These are phyloP conservation scores for Archocentrus centrarchus DNA, from an alignment of 2,113 vertebrate species.

Conservation along the genomic window DNA sequence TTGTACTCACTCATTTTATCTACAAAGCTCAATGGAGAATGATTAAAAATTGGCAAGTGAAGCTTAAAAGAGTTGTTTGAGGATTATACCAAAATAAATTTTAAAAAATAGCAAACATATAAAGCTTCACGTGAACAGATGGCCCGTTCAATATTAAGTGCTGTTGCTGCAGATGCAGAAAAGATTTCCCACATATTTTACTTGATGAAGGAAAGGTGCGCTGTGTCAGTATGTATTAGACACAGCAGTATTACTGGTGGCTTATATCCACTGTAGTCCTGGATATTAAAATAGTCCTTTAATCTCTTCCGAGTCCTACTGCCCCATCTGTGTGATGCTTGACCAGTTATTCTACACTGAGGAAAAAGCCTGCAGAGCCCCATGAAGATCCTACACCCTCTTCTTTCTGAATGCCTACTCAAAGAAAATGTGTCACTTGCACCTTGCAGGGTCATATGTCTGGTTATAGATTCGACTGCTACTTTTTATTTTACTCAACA, in stretches of 20 bases:
- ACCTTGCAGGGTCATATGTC: not conserved
- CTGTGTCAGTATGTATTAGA: not conserved
- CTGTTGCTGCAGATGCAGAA: not conserved
- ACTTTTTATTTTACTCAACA: rapidly evolving
- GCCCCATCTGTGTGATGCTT: not conserved
- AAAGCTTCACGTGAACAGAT: conserved; percentile 26
- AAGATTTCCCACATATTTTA: not conserved
- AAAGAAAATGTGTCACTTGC: not conserved
- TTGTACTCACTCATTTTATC: not conserved
- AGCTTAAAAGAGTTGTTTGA: not conserved
- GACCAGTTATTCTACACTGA: not conserved
- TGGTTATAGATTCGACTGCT: not conserved
- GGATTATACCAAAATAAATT: not conserved
- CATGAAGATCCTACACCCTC: not conserved
- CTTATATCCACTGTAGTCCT: conserved; percentile 8
- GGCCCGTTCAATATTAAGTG: not conserved
- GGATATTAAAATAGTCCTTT: not conserved
- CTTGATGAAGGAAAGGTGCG: not conserved
- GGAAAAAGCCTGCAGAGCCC: not conserved
- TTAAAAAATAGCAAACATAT: not conserved
- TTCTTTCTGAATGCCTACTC: not conserved
- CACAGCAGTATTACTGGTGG: not conserved
- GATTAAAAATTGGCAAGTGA: not conserved
- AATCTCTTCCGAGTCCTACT: not conserved
- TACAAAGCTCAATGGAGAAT: not conserved